Percentiles rank a stretch among this genome's conserved stretches.
Evolutionary conservation across 2,888 invertebrate species (phyloP).

Genomic region (Drosophila yooni): DNA sequence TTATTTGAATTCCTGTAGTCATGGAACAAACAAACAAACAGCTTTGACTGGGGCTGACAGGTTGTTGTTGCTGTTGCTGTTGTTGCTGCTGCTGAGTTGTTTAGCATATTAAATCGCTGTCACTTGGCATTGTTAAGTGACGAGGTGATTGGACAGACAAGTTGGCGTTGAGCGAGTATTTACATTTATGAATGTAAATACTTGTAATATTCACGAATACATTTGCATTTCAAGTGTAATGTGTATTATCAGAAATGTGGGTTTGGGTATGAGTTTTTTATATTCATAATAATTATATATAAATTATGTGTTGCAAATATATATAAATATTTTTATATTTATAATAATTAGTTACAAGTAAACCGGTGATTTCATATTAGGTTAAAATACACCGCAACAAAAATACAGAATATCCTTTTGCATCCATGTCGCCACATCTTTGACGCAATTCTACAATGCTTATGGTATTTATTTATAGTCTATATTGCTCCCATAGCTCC

Average conservation of each 20-base stretch:
- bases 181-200: conserved; percentile 36
- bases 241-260: neutral
- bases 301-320: neutral
- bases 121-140: conserved; percentile 31
- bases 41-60: conserved; percentile 35
- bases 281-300: neutral
- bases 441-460: neutral
- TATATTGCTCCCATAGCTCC: neutral
- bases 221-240: conserved; percentile 9
- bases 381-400: neutral
- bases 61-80: conserved; percentile 21
- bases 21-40: conserved; percentile 9
- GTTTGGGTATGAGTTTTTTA: neutral
- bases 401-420: too few relatives aligned
- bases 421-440: neutral
- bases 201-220: conserved; percentile 17
- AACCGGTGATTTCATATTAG: neutral
- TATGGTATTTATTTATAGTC: neutral
- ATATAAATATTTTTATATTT: neutral
- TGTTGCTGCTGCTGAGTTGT: neutral
- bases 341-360: neutral
- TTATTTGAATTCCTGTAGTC: conserved; percentile 12
- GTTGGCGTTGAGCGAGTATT: conserved; percentile 34
- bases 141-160: conserved; percentile 28
- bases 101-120: conserved; percentile 49